Evolutionary conservation across 2,113 vertebrate species (phyloP).

Genomic region (Solea senegalensis): DNA sequence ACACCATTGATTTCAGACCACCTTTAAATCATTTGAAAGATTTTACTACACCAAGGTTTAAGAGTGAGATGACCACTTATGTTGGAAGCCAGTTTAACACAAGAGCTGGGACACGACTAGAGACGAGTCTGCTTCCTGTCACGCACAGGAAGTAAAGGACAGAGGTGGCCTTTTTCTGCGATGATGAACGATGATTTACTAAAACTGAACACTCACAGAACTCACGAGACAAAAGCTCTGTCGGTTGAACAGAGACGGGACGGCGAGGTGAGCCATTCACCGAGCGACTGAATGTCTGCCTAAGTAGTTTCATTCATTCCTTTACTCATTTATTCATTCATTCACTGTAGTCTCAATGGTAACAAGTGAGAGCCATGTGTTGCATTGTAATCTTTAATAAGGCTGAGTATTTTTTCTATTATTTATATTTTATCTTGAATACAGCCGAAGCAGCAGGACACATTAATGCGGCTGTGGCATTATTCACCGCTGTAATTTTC

Average conservation of each 20-base stretch:
- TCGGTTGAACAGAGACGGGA: constrained; percentile 1
- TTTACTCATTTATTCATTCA: neutral
- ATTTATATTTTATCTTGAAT: neutral
- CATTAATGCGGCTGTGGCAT: constrained; percentile 11
- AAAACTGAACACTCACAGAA: constrained; percentile 7
- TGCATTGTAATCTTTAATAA: neutral
- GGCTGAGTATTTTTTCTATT: neutral
- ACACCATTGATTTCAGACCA: too few species aligned
- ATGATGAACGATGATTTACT: neutral
- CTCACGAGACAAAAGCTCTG: too few species aligned
- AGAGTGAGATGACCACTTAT: too few species aligned
- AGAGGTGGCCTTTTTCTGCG: too few species aligned
- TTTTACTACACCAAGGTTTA: too few species aligned
- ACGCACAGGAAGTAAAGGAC: too few species aligned
- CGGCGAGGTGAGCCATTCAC: neutral
- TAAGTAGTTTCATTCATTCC: neutral
- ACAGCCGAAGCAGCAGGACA: constrained; percentile 28
- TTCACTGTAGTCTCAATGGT: neutral
- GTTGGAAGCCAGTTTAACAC: too few species aligned
- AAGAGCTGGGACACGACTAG: too few species aligned
- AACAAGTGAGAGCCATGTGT: neutral
- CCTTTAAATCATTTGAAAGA: too few species aligned
- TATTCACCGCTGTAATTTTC: constrained; percentile 24
- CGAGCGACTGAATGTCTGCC: neutral
- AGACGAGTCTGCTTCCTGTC: too few species aligned